These are phyloP conservation scores for Meta bourneti DNA, from an alignment of 2,888 invertebrate species.

Conservation along the genomic window DNA sequence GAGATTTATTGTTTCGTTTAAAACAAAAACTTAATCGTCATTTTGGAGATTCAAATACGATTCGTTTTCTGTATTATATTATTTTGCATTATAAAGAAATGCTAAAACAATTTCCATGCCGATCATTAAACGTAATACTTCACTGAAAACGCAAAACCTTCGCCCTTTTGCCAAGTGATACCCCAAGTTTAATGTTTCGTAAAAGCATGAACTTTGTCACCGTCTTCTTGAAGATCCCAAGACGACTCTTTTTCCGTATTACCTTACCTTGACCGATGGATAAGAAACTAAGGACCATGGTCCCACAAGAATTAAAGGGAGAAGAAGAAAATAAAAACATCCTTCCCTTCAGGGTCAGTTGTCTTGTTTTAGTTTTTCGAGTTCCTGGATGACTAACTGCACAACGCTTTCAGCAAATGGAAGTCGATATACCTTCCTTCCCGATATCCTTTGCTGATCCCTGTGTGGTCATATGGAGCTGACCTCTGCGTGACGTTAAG, in stretches of 20 bases:
- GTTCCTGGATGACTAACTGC: not conserved
- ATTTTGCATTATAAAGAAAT: too few relatives aligned
- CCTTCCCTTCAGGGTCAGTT: not conserved
- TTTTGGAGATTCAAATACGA: too few relatives aligned
- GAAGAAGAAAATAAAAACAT: not conserved
- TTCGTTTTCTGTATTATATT: too few relatives aligned
- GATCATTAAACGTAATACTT: not conserved
- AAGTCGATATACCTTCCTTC: not conserved
- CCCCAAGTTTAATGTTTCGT: too few relatives aligned
- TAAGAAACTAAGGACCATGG: not conserved
- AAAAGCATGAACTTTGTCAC: too few relatives aligned
- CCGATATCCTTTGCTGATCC: not conserved
- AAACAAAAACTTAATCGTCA: too few relatives aligned
- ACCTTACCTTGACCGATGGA: not conserved
- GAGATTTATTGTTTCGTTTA: too few relatives aligned
- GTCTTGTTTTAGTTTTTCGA: not conserved
- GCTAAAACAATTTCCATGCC: too few relatives aligned
- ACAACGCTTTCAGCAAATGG: not conserved
- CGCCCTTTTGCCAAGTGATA: not conserved
- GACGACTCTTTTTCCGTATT: not conserved
- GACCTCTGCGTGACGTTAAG: not conserved
- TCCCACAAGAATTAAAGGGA: not conserved
- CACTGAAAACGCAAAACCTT: not conserved
- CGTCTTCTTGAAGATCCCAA: too few relatives aligned
- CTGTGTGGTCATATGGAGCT: not conserved